Evolutionary conservation across 2,113 vertebrate species (phyloP), one percentile per base, ranked within the genome.

Genomic region (Neotoma lepida): DNA sequence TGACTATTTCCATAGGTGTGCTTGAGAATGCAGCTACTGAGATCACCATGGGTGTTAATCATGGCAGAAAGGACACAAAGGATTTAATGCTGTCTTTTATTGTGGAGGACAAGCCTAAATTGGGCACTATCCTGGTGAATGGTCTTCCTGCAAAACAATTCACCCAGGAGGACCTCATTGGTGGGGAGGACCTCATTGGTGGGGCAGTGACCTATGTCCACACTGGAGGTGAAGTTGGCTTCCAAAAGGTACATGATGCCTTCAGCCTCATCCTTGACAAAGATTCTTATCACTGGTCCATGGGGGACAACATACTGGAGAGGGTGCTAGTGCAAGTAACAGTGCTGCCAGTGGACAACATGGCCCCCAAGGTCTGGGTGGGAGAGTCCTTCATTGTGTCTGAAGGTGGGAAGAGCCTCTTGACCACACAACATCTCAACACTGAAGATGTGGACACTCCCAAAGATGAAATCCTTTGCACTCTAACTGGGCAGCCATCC

Each of bases 371-470:
- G 66, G 98, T 99, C 81, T 98, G 87, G 44, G 97, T 99, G 8
- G 97, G 95, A 0, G 86, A 97, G 82, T 97, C 98, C 13, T 98
- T 99, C 91, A 92, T 98, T 86, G 98, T 98, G 51, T 86, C 98
- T 0, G 98, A 99, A 97, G 99, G 98, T 51, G 98, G 98, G 68
- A 99, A 99, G 97, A 98, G 98, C 95, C 97, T 98, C 46, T 98
- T 99, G 64, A 97, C 94, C 41, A 78, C 96, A 64, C 71, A 93
- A 56, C 94, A 98, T 68, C 96, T 98, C 87, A 92, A 94, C 76
- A 89, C 92, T 63, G 96, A 97, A 90, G 98, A 98, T 15, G 20
- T 93, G 33, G 98, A 98, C 87, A 98, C 97, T 24, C 94, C 96
- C 64, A 96, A 84, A 30, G 98, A 98, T 96, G 96, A 98, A 74